phyloP scores from a whole-genome alignment of 1,140 invertebrate species.

The Orius laevigatus region DNA sequence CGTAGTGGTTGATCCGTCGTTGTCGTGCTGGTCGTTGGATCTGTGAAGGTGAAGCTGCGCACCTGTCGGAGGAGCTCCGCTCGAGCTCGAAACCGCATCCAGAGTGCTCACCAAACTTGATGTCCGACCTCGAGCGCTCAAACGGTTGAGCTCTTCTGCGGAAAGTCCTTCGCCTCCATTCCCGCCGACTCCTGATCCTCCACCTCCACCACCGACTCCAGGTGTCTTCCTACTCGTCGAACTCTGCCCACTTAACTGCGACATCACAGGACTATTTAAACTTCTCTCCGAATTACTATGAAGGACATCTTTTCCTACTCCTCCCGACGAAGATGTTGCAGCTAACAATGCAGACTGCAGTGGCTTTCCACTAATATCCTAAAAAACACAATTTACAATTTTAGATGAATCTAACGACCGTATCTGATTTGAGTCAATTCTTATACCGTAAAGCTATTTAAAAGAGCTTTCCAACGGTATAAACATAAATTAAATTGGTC shows the following conservation, averaged over 20 bases:
- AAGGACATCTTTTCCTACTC: conserved; percentile 60
- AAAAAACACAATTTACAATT: conserved; percentile 28
- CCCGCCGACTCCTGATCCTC: conserved; percentile 40
- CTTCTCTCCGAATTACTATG: conserved; percentile 80
- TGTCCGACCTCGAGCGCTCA: conserved; percentile 66
- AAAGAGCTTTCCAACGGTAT: not conserved
- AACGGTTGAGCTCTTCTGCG: conserved; percentile 78
- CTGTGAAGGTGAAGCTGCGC: conserved; percentile 23
- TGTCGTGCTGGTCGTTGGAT: conserved; percentile 29
- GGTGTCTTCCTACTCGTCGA: conserved; percentile 52
- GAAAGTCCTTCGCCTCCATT: conserved; percentile 56
- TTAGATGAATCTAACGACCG: too few relatives aligned
- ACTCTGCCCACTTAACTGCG: conserved; percentile 66
- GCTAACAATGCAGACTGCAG: conserved; percentile 73
- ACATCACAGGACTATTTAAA: conserved; percentile 79
- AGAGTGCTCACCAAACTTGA: conserved; percentile 81
- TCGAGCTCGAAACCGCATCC: conserved; percentile 83
- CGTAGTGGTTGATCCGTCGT: conserved; percentile 46
- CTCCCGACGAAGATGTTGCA: conserved; percentile 69
- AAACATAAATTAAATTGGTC: not conserved
- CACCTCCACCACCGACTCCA: conserved; percentile 26
- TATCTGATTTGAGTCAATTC: not conserved
- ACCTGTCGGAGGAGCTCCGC: conserved; percentile 49
- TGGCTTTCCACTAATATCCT: conserved; percentile 85
- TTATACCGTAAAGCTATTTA: not conserved